Conservation (phyloP, 2,113 vertebrate species). For the Solea senegalensis region DNA sequence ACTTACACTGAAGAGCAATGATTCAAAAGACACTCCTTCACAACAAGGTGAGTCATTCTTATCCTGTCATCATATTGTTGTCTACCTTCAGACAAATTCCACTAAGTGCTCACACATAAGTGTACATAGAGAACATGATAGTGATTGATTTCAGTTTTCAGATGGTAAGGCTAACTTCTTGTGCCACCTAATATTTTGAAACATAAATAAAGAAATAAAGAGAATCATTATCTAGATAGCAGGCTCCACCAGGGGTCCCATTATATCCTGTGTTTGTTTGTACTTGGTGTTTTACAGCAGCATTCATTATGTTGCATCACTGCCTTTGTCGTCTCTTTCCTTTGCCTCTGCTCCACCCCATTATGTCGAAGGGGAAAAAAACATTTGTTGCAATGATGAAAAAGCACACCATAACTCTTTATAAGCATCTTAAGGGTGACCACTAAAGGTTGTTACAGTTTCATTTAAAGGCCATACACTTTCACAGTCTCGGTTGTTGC, state of each 20-base stretch:
- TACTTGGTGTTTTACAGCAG: no score
- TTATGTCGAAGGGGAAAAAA: no score
- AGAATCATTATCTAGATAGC: no score
- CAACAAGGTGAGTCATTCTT: slow-evolving; percentile 11
- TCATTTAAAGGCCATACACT: neutral
- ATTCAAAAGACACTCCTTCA: no score
- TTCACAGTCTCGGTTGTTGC: neutral
- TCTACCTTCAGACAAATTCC: neutral
- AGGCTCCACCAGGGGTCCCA: neutral
- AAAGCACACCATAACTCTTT: slow-evolving; percentile 6
- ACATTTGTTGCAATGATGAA: neutral
- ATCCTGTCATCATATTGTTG: slow-evolving; percentile 2
- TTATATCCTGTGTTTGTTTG: neutral
- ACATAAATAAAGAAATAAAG: neutral
- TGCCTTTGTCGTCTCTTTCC: no score
- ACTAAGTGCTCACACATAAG: neutral
- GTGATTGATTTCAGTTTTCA: neutral
- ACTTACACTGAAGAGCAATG: no score
- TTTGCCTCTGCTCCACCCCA: no score
- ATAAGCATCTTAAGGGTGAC: slow-evolving; percentile 10
- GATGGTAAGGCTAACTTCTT: no score
- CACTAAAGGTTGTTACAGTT: neutral
- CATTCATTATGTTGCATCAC: no score
- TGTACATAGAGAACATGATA: no score
- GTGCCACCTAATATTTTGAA: neutral